Evolutionary conservation across 2,888 invertebrate species (phyloP).

Genomic region (Ormyrus rosae): DNA sequence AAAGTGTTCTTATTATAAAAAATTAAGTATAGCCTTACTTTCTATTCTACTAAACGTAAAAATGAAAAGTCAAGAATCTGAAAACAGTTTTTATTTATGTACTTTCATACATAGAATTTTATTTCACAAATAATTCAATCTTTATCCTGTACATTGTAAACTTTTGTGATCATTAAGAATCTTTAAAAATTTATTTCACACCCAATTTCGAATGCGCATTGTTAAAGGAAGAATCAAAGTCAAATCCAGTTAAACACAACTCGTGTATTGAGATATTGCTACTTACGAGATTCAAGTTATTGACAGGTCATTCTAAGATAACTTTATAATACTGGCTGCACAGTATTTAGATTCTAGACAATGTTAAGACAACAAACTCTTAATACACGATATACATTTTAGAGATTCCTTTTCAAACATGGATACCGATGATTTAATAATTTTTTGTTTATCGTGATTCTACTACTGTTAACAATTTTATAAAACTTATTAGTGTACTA

Average conservation of each 20-base stretch:
- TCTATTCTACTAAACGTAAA: too few species aligned
- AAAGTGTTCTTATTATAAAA: background rate
- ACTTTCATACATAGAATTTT: constrained; percentile 46
- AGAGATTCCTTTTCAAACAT: constrained; percentile 19
- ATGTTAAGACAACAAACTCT: constrained; percentile 39
- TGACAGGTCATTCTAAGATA: constrained; percentile 38
- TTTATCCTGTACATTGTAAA: constrained; percentile 29
- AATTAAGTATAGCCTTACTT: background rate
- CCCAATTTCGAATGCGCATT: constrained; percentile 27
- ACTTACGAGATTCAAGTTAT: constrained; percentile 35
- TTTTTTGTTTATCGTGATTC: constrained; percentile 1
- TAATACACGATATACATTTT: constrained; percentile 3
- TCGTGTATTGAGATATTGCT: constrained; percentile 44
- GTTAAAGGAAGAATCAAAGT: constrained; percentile 4
- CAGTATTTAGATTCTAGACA: constrained; percentile 40
- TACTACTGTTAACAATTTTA: constrained; percentile 15
- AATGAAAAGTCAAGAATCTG: constrained; percentile 6
- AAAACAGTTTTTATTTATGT: constrained; percentile 53
- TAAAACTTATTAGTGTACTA: background rate
- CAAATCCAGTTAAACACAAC: constrained; percentile 11
- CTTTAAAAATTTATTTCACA: constrained; percentile 44
- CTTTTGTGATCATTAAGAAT: constrained; percentile 29
- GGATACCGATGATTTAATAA: constrained; percentile 1
- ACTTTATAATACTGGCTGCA: constrained; percentile 26
- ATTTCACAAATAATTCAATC: constrained; percentile 41